Percentiles rank a stretch among this genome's conserved stretches.
Evolutionary conservation across 2,113 vertebrate genomes (phyloP).

Genomic region (Lichenostomus cassidix): DNA sequence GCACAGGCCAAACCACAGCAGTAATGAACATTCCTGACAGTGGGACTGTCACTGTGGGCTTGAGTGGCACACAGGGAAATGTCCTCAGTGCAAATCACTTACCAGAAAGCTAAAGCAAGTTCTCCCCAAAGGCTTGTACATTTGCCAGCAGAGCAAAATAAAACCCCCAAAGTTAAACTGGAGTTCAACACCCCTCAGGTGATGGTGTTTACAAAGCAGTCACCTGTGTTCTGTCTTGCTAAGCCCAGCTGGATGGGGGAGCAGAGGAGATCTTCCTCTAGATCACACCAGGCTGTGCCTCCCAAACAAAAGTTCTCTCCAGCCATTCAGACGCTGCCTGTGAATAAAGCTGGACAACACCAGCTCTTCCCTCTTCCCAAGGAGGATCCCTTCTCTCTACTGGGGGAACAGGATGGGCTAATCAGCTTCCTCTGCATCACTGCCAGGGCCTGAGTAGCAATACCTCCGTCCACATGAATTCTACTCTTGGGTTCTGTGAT

Average conservation of each 20-base stretch:
- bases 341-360: neutral
- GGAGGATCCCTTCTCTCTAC: neutral
- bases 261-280: neutral
- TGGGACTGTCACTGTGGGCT: neutral
- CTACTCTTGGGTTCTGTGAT: neutral
- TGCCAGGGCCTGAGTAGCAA: neutral
- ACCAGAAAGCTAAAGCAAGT: neutral
- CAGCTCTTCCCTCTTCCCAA: neutral
- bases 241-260: neutral
- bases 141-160: neutral
- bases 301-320: neutral
- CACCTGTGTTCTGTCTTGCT: neutral
- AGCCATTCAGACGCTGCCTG: neutral
- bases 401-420: too few relatives aligned
- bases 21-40: neutral
- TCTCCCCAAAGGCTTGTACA: neutral
- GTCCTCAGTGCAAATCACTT: neutral
- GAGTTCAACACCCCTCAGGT: neutral
- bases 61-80: neutral
- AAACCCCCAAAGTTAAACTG: neutral
- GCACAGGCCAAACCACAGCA: neutral
- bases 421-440: neutral
- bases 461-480: rapidly evolving
- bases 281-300: neutral
- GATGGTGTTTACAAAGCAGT: neutral